A percentile compares a stretch with the other conserved stretches of the same genome.
Evolutionary conservation across 2,113 vertebrate species (phyloP).

Genomic region (Aramus guarauna): DNA sequence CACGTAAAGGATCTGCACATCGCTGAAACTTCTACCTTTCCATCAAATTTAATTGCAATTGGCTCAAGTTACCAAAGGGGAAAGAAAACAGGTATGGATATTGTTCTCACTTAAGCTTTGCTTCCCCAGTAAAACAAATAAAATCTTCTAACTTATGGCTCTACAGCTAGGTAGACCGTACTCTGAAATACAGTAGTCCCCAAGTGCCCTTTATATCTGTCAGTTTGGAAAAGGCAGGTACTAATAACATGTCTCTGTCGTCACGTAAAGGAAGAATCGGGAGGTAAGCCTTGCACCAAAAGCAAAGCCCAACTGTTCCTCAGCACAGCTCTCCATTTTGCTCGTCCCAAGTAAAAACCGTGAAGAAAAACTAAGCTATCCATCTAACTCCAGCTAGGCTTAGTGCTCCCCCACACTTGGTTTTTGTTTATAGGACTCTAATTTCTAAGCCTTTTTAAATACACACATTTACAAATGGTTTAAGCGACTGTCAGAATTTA

Average conservation of each 20-base stretch:
- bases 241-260: neutral
- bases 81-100: neutral
- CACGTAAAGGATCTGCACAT: neutral
- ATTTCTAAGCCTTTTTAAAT: neutral
- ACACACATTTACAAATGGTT: neutral
- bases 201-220: neutral
- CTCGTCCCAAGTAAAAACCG: neutral
- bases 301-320: neutral
- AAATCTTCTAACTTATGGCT: neutral
- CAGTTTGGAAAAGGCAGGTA: neutral
- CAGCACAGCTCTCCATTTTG: neutral
- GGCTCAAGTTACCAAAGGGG: neutral
- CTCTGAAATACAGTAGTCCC: neutral
- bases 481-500: neutral
- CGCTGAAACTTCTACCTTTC: neutral
- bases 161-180: neutral
- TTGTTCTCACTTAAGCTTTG: neutral
- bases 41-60: neutral
- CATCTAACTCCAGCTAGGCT: neutral
- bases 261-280: neutral
- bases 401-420: neutral
- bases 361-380: neutral
- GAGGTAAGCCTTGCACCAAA: neutral
- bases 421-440: neutral
- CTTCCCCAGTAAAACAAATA: neutral